phyloP scores from a whole-genome alignment of 1,140 invertebrate species.

The Neotoxoptera formosana region DNA sequence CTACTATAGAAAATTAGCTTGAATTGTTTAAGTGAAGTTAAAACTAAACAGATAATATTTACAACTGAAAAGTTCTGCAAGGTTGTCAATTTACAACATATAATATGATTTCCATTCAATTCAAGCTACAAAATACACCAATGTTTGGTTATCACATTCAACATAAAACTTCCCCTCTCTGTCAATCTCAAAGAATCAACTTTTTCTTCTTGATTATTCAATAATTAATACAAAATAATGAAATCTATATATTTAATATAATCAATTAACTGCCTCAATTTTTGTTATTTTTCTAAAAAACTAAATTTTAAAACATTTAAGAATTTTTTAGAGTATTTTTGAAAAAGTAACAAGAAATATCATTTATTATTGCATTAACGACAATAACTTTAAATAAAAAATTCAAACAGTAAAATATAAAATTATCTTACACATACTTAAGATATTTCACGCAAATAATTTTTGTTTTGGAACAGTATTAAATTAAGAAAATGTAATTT shows the following conservation, averaged over 20 bases:
- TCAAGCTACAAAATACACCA: neutral
- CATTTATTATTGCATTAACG: neutral
- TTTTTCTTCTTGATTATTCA: neutral
- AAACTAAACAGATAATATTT: slow-evolving; percentile 19
- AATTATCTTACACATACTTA: neutral
- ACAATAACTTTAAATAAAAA: neutral
- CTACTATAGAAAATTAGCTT: neutral
- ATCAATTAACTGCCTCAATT: neutral
- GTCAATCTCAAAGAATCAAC: neutral
- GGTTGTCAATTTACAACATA: neutral
- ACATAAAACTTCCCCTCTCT: neutral
- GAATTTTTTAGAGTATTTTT: slow-evolving; percentile 6
- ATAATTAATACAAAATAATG: neutral
- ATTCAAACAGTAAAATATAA: slow-evolving; percentile 27
- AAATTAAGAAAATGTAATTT: neutral
- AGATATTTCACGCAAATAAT: neutral
- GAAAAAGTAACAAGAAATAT: neutral
- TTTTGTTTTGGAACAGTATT: neutral
- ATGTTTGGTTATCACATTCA: neutral
- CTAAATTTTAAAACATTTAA: neutral
- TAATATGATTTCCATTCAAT: neutral
- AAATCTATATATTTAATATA: neutral
- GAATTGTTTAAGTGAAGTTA: neutral
- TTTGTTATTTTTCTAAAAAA: neutral
- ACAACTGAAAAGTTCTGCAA: slow-evolving; percentile 25